Percentiles rank a stretch among this genome's conserved stretches.
Conservation (phyloP, 92 coral and sea anemone species). For the Parazoanthus darwini region DNA sequence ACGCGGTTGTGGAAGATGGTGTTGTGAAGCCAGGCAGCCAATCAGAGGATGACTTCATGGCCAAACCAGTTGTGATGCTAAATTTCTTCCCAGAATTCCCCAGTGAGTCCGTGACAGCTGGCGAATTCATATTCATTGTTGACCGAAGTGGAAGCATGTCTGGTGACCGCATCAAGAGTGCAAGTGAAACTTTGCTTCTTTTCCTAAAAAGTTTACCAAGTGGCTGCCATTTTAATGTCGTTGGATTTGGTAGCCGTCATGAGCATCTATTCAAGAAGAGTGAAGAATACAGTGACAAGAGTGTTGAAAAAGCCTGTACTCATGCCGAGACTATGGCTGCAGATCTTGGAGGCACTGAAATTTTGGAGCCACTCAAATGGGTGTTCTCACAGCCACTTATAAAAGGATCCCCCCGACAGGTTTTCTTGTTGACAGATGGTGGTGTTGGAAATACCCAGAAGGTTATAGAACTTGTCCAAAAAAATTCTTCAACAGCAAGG, state of each 20-base stretch:
- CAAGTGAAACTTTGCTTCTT: conserved; percentile 74
- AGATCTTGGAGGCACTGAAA: conserved; percentile 86
- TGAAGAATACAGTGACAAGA: conserved; percentile 64
- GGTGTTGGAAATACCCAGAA: conserved; percentile 73
- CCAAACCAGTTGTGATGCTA: conserved; percentile 75
- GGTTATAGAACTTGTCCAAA: conserved; percentile 67
- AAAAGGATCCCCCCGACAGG: conserved; percentile 85
- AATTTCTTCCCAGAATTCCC: conserved; percentile 82
- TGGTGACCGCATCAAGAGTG: conserved; percentile 62
- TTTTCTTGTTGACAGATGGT: conserved; percentile 87
- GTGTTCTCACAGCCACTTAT: conserved; percentile 73
- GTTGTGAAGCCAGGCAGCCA: conserved; percentile 48
- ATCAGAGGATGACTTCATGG: conserved; percentile 61
- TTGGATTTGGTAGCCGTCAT: conserved; percentile 87
- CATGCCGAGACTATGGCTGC: conserved; percentile 66
- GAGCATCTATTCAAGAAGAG: conserved; percentile 65
- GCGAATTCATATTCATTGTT: conserved; percentile 88
- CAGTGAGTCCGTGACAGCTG: conserved; percentile 58
- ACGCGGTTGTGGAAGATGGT: conserved; percentile 74
- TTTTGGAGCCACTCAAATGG: conserved; percentile 64
- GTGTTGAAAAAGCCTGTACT: conserved; percentile 65
- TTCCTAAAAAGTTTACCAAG: conserved; percentile 86
- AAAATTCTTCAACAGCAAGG: conserved; percentile 68
- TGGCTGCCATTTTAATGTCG: conserved; percentile 82
- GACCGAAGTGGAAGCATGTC: conserved; percentile 94